Evolutionary conservation across 2,113 vertebrate genomes (phyloP).

Genomic region (Syngnathoides biaculeatus): DNA sequence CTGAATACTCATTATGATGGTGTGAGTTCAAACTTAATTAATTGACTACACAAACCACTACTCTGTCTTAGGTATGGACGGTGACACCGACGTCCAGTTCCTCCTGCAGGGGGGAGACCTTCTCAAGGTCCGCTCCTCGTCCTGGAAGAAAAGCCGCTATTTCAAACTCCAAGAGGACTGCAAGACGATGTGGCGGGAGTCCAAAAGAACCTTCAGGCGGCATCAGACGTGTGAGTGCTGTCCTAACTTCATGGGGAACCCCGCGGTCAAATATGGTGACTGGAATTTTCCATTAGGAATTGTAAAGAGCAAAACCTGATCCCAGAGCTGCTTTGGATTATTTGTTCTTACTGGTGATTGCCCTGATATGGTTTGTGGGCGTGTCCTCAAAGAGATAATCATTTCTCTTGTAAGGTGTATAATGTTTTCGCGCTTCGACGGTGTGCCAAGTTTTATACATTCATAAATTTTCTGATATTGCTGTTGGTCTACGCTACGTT

Average conservation of each 20-base stretch:
- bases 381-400: conserved; percentile 23
- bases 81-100: conserved; percentile 83
- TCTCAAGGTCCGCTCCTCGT: conserved; percentile 85
- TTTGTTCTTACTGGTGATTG: neutral
- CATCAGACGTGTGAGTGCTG: conserved; percentile 72
- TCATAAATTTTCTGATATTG: conserved; percentile 9
- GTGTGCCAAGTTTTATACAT: neutral
- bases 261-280: neutral
- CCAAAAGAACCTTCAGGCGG: conserved; percentile 79
- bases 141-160: conserved; percentile 86
- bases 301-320: neutral
- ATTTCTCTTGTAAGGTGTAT: conserved; percentile 5
- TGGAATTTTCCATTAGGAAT: neutral
- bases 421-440: neutral
- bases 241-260: neutral
- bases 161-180: conserved; percentile 94
- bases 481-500: neutral
- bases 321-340: conserved; percentile 8
- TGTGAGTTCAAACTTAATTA: neutral
- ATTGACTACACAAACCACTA: neutral
- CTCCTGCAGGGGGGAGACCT: conserved; percentile 87
- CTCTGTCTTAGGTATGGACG: conserved; percentile 78
- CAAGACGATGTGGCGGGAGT: conserved; percentile 94
- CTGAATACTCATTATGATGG: neutral
- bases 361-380: conserved; percentile 15